phyloP scores from a whole-genome alignment of 2,113 vertebrate species.

The Heliornis fulica region DNA sequence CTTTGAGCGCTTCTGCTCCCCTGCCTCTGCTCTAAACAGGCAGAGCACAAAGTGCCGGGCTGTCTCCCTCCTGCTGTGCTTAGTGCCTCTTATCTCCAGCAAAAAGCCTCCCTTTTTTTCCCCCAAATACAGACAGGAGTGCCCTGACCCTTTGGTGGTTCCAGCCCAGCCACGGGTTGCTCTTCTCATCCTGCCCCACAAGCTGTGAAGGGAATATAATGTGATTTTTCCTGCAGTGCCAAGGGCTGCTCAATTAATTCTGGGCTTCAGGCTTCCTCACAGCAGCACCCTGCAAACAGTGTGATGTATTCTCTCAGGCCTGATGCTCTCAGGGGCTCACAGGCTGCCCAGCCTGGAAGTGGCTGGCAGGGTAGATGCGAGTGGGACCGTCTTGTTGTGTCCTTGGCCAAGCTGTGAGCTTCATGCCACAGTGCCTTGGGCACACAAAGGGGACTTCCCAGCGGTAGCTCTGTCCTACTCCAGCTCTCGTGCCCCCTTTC shows the following conservation, averaged over 20 bases:
- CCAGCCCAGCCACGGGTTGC: not conserved
- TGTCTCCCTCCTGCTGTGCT: not conserved
- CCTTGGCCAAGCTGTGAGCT: not conserved
- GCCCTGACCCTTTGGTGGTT: not conserved
- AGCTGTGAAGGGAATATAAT: not conserved
- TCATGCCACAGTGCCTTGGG: not conserved
- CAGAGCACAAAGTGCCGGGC: not conserved
- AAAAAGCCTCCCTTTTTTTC: not conserved
- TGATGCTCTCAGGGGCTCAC: accelerated
- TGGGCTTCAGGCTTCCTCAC: not conserved
- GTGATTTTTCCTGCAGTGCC: not conserved
- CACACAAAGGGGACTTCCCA: not conserved
- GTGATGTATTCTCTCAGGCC: not conserved
- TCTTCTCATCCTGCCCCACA: not conserved
- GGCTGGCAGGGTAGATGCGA: not conserved
- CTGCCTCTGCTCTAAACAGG: not conserved
- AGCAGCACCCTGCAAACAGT: not conserved
- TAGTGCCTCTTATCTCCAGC: not conserved
- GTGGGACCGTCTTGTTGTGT: not conserved
- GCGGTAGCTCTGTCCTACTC: not conserved
- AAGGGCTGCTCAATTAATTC: not conserved
- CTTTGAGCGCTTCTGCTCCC: not conserved
- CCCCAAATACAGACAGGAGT: not conserved
- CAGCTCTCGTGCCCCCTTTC: not conserved
- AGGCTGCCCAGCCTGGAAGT: not conserved